Conservation (phyloP, 1,140 invertebrate species). For the Maniola jurtina region DNA sequence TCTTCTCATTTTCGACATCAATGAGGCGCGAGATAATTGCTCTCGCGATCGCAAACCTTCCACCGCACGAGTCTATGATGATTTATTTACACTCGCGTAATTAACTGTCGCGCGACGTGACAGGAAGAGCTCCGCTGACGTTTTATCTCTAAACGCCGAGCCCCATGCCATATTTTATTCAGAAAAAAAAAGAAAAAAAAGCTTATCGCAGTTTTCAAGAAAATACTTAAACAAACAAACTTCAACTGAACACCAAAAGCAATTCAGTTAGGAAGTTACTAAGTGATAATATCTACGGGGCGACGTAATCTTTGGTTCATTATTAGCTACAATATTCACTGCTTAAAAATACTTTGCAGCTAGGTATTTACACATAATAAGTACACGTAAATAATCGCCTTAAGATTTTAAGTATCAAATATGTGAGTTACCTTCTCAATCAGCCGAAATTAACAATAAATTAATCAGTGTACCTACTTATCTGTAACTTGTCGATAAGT, state of each 20-base stretch:
- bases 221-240: conserved; percentile 71
- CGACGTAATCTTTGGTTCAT: conserved; percentile 24
- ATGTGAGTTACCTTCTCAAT: no score
- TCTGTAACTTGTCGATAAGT: no score
- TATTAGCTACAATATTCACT: neutral
- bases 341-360: no score
- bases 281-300: conserved; percentile 56
- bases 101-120: conserved; percentile 77
- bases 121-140: conserved; percentile 66
- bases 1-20: conserved; percentile 67
- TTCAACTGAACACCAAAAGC: conserved; percentile 61
- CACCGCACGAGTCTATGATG: conserved; percentile 70
- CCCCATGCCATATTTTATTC: conserved; percentile 65
- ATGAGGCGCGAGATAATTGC: conserved; percentile 75
- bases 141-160: conserved; percentile 65
- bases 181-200: conserved; percentile 47
- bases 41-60: conserved; percentile 67
- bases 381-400: no score
- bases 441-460: no score
- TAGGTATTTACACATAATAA: no score
- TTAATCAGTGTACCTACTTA: no score
- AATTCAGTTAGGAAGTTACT: conserved; percentile 48
- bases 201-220: conserved; percentile 65
- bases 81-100: conserved; percentile 78
- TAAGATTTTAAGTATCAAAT: no score